These are phyloP conservation scores for Hippolais icterina DNA, from an alignment of 2,113 vertebrate genomes.

Conservation along the genomic window DNA sequence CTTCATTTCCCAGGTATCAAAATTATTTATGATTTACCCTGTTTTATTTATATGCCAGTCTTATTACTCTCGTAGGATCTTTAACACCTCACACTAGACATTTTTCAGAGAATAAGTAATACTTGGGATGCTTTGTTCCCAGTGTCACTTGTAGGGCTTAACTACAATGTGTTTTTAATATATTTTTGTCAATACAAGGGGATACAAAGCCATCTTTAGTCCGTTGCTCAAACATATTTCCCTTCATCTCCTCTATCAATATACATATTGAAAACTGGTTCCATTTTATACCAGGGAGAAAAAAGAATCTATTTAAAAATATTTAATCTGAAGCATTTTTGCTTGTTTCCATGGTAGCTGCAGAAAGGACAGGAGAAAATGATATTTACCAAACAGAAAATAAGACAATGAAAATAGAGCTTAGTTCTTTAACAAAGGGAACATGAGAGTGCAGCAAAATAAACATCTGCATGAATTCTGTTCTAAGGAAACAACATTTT, in stretches of 20 bases:
- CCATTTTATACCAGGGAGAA: neutral
- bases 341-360: slow-evolving; percentile 77
- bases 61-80: neutral
- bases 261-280: neutral
- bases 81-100: neutral
- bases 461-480: slow-evolving; percentile 26
- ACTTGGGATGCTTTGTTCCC: neutral
- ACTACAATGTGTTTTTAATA: neutral
- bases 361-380: slow-evolving; percentile 38
- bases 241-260: neutral
- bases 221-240: neutral
- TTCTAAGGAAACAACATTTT: neutral
- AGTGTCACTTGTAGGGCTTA: neutral
- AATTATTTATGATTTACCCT: neutral
- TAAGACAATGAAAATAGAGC: slow-evolving; percentile 58
- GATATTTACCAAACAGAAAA: slow-evolving; percentile 65
- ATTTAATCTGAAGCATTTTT: slow-evolving; percentile 48
- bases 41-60: neutral
- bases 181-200: slow-evolving; percentile 8
- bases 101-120: neutral
- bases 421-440: slow-evolving; percentile 29
- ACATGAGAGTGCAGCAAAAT: neutral
- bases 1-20: neutral
- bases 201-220: neutral
- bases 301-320: slow-evolving; percentile 53